phyloP scores from a whole-genome alignment of 2,113 vertebrate genomes.

The Micromys minutus region DNA sequence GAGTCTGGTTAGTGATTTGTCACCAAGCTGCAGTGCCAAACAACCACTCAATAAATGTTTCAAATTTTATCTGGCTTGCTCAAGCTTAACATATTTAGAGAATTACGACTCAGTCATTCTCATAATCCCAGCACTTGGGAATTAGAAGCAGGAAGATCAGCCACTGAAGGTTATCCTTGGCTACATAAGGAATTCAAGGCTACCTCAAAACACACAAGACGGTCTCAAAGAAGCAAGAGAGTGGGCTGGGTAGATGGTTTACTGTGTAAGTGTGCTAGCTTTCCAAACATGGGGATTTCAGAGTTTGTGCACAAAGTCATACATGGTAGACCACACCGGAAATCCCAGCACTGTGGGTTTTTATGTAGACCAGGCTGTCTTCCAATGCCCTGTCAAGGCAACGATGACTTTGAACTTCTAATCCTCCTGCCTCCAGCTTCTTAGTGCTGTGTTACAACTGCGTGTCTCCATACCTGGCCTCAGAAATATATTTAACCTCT shows the following conservation, averaged over 20 bases:
- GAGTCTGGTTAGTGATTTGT: not conserved
- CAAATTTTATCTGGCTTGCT: slow-evolving; percentile 21
- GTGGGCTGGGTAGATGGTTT: no score
- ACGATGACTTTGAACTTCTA: not conserved
- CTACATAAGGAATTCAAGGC: not conserved
- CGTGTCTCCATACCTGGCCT: not conserved
- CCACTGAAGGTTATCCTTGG: not conserved
- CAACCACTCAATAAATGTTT: slow-evolving; percentile 40
- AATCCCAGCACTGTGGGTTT: not conserved
- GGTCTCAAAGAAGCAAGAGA: not conserved
- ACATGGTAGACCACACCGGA: not conserved
- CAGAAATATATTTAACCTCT: not conserved
- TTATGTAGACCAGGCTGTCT: not conserved
- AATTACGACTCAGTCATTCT: not conserved
- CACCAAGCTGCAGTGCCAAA: slow-evolving; percentile 11
- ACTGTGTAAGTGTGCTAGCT: not conserved
- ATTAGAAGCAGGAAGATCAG: not conserved
- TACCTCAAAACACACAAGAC: not conserved
- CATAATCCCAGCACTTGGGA: not conserved
- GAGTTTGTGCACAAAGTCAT: not conserved
- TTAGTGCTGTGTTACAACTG: not conserved
- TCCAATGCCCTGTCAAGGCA: not conserved
- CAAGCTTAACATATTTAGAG: slow-evolving; percentile 26
- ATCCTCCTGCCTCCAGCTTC: not conserved
- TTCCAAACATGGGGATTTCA: not conserved